Evolutionary conservation across 37 sponge, comb jelly and placozoan genomes (phyloP).

Genomic region (Aplysina aerophoba): DNA sequence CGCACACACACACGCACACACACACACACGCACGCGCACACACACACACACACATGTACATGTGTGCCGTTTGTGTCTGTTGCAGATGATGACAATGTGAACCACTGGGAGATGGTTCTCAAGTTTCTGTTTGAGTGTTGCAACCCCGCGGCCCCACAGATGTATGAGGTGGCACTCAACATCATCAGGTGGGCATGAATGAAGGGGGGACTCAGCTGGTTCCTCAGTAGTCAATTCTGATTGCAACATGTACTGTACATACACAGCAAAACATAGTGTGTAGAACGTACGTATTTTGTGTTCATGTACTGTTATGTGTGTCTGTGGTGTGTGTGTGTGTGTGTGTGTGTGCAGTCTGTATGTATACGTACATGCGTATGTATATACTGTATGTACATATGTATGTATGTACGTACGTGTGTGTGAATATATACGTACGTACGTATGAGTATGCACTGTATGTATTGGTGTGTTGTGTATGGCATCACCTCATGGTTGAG

Average conservation of each 20-base stretch:
- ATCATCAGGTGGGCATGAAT: slow-evolving; percentile 72
- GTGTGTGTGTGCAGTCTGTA: neutral
- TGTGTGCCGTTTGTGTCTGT: neutral
- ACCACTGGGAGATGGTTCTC: slow-evolving; percentile 91
- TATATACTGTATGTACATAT: too few species aligned
- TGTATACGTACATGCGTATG: neutral
- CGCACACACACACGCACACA: neutral
- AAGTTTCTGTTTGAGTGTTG: slow-evolving; percentile 92
- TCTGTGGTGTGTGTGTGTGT: neutral
- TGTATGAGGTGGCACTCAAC: slow-evolving; percentile 86
- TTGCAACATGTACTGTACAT: too few species aligned
- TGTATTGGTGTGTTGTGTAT: too few species aligned
- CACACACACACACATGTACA: neutral
- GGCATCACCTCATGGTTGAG: too few species aligned
- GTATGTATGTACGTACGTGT: too few species aligned
- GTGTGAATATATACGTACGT: too few species aligned
- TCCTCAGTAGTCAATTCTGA: too few species aligned
- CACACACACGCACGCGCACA: neutral
- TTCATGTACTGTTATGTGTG: too few species aligned
- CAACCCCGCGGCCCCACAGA: slow-evolving; percentile 54
- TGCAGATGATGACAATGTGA: slow-evolving; percentile 77
- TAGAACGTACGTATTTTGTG: too few species aligned
- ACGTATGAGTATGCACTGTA: too few species aligned
- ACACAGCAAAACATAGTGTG: too few species aligned
- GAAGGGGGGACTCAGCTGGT: too few species aligned